Evolutionary conservation across 1,140 invertebrate species (phyloP).

Genomic region (Eciton burchellii): DNA sequence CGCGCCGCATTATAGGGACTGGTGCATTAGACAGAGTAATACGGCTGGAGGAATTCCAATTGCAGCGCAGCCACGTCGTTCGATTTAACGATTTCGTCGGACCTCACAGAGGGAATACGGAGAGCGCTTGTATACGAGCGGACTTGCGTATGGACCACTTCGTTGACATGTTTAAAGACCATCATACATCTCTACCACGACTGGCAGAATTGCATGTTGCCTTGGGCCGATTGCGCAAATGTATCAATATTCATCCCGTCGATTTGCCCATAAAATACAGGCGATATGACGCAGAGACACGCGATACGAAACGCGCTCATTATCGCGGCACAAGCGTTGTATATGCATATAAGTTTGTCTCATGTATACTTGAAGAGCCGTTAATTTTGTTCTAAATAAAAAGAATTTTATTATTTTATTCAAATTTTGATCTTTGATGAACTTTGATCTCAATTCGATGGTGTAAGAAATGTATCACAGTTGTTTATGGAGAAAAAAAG

Average conservation of each 20-base stretch:
- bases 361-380: neutral
- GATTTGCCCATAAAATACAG: conserved; percentile 45
- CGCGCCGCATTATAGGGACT: conserved; percentile 36
- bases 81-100: conserved; percentile 71
- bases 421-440: too few species aligned
- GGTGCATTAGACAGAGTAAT: conserved; percentile 69
- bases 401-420: too few species aligned
- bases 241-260: conserved; percentile 47
- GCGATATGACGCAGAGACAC: neutral
- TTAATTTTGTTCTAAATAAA: too few species aligned
- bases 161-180: conserved; percentile 59
- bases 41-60: conserved; percentile 74
- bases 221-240: conserved; percentile 29
- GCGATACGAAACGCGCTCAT: neutral
- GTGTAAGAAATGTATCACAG: too few species aligned
- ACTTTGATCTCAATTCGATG: too few species aligned
- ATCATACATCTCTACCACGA: conserved; percentile 43
- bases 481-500: too few species aligned
- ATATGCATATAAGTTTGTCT: neutral
- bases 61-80: conserved; percentile 70
- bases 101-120: conserved; percentile 53
- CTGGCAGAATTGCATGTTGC: conserved; percentile 36
- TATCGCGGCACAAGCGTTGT: neutral
- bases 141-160: conserved; percentile 45
- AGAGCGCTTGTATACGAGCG: conserved; percentile 27